These are phyloP conservation scores for Pseudoips prasinana DNA, from an alignment of 2,888 invertebrate genomes.

Conservation along the genomic window DNA sequence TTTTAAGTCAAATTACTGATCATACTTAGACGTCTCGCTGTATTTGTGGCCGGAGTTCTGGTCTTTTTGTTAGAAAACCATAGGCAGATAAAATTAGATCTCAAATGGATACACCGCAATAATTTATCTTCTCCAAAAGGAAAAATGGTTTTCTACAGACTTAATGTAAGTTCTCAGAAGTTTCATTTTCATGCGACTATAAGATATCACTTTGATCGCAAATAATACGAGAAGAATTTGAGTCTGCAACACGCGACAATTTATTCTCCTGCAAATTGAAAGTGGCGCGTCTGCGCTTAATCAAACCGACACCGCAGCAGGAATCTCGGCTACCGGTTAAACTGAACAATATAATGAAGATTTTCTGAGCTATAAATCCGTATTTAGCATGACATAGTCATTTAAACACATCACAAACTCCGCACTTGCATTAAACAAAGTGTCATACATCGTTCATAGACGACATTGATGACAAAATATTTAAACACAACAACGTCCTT, in stretches of 20 bases:
- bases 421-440: conserved; percentile 27
- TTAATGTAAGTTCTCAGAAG: neutral
- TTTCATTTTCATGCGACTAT: neutral
- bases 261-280: conserved; percentile 53
- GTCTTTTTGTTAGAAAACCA: conserved; percentile 47
- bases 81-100: conserved; percentile 47
- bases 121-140: conserved; percentile 37
- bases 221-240: conserved; percentile 44
- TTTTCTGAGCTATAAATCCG: conserved; percentile 1
- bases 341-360: conserved; percentile 20
- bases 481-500: conserved; percentile 34
- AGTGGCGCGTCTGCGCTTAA: conserved; percentile 54
- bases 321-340: conserved; percentile 39
- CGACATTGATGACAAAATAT: conserved; percentile 21
- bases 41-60: conserved; percentile 50
- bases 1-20: conserved; percentile 53
- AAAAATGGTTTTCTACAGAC: conserved; percentile 9
- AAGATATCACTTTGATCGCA: conserved; percentile 21
- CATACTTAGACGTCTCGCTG: conserved; percentile 58
- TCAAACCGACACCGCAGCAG: conserved; percentile 42
- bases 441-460: conserved; percentile 34
- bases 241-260: conserved; percentile 42
- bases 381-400: neutral
- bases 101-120: conserved; percentile 54
- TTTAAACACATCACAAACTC: conserved; percentile 12